Conservation (phyloP, 2,888 invertebrate genomes). For the Acheta domesticus region DNA sequence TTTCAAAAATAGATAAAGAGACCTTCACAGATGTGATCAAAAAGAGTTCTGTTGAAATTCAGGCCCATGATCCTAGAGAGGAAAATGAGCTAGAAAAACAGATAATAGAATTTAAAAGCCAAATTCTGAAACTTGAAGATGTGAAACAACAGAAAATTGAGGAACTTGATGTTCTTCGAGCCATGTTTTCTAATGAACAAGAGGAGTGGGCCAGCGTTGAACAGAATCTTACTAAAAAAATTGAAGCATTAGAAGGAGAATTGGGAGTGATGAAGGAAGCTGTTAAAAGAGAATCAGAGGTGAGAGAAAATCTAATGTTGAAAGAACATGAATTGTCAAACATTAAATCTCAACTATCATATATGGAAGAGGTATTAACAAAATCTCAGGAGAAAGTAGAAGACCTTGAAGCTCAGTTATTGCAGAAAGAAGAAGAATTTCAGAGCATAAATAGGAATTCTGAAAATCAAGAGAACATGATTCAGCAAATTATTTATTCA, state of each 20-base stretch:
- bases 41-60: neutral
- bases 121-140: neutral
- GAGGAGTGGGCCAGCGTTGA: neutral
- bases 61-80: neutral
- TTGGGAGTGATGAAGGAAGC: neutral
- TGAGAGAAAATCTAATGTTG: neutral
- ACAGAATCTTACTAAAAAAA: neutral
- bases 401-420: slow-evolving; percentile 34
- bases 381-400: neutral
- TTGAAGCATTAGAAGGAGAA: neutral
- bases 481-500: neutral
- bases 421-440: slow-evolving; percentile 41
- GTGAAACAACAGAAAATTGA: neutral
- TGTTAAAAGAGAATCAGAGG: neutral
- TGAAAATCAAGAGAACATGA: slow-evolving; percentile 27
- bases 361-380: slow-evolving; percentile 30
- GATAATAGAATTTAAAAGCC: neutral
- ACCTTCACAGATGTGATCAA: neutral
- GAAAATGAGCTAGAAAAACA: neutral
- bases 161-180: neutral
- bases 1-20: neutral
- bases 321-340: slow-evolving; percentile 4
- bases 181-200: neutral
- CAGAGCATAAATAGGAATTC: slow-evolving; percentile 38
- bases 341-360: neutral